Conservation (phyloP, 2,113 vertebrate species). For the Pterophyllum scalare region DNA sequence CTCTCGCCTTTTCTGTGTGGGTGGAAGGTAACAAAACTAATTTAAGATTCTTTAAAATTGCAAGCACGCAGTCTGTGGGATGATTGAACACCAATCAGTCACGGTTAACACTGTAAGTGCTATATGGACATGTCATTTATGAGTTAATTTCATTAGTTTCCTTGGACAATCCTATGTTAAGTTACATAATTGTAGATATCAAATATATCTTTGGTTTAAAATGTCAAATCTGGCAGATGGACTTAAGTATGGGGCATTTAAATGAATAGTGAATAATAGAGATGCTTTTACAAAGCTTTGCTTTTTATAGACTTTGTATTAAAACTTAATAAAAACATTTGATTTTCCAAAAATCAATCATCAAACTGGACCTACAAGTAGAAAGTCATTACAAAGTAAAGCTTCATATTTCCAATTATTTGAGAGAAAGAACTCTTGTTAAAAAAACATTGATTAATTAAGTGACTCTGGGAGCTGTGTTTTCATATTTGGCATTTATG, state of each 20-base stretch:
- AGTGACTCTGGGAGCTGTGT: background rate
- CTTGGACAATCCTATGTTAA: background rate
- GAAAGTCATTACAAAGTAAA: background rate
- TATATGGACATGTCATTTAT: background rate
- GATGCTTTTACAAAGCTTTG: background rate
- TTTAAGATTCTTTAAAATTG: slow-evolving; percentile 42
- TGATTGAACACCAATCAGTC: slow-evolving; percentile 17
- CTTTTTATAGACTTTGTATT: background rate
- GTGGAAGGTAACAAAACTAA: slow-evolving; percentile 36
- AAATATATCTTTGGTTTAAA: background rate
- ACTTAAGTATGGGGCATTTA: background rate
- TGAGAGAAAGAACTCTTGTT: background rate
- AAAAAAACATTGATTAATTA: slow-evolving; percentile 5
- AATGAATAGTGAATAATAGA: background rate
- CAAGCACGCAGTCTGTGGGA: background rate
- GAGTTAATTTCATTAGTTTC: slow-evolving; percentile 12
- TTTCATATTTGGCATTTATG: background rate
- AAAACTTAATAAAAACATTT: slow-evolving; percentile 16
- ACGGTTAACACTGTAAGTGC: background rate
- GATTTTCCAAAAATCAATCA: background rate
- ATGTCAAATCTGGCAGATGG: background rate
- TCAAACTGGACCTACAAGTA: background rate
- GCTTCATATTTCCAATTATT: slow-evolving; percentile 5
- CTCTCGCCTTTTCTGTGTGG: slow-evolving; percentile 13
- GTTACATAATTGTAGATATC: background rate